These are phyloP conservation scores for Gobius niger DNA, from an alignment of 2,113 vertebrate genomes.

Conservation along the genomic window DNA sequence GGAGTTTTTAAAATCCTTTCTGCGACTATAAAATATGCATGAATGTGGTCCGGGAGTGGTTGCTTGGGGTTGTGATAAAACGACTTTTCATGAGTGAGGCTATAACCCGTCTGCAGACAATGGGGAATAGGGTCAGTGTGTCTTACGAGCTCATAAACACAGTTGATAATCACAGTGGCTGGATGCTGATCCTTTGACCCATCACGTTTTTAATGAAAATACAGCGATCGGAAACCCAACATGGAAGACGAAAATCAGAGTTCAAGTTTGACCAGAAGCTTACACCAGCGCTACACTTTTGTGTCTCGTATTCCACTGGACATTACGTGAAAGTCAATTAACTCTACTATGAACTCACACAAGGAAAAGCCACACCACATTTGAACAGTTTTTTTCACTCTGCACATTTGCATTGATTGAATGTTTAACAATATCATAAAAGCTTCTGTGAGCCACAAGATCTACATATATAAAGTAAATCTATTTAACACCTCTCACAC, in stretches of 20 bases:
- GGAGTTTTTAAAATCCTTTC: constrained; percentile 41
- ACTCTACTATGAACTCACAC: constrained; percentile 15
- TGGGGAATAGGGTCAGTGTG: constrained; percentile 39
- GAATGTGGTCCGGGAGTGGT: constrained; percentile 32
- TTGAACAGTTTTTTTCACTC: constrained; percentile 45
- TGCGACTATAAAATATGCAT: constrained; percentile 63
- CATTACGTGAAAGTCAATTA: constrained; percentile 11
- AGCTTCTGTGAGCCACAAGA: constrained; percentile 40
- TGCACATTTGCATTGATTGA: constrained; percentile 36
- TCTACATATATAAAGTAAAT: constrained; percentile 55
- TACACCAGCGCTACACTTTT: constrained; percentile 19
- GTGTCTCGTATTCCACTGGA: constrained; percentile 4
- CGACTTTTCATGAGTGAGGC: constrained; percentile 41
- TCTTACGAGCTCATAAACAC: constrained; percentile 45
- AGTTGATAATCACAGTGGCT: constrained; percentile 30
- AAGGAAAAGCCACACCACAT: constrained; percentile 27
- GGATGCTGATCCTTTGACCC: constrained; percentile 8
- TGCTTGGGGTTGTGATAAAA: constrained; percentile 46
- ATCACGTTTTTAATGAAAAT: constrained; percentile 8
- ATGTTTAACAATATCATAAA: constrained; percentile 35
- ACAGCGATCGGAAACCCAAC: background rate
- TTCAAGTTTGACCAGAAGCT: constrained; percentile 7
- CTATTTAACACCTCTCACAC: constrained; percentile 60
- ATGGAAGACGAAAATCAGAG: constrained; percentile 27
- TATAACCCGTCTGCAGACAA: constrained; percentile 28